Percentiles rank a stretch among this genome's conserved stretches.
Conservation (phyloP, 2,113 vertebrate species). For the Hemicordylus capensis region DNA sequence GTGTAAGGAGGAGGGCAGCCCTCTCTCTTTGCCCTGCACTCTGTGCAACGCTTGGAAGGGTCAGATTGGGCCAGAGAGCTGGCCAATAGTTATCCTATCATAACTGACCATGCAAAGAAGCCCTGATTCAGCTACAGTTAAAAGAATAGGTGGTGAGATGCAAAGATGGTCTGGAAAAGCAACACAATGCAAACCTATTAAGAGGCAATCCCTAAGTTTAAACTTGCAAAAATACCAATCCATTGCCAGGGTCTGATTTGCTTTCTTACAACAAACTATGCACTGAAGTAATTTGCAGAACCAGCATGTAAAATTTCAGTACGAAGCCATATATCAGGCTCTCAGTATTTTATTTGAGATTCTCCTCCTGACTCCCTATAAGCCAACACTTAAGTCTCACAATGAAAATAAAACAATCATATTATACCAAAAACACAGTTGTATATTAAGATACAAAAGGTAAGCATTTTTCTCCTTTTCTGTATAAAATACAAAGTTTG, state of each 20-base stretch:
- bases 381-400: slow-evolving; percentile 69
- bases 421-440: slow-evolving; percentile 79
- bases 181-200: not conserved
- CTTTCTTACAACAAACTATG: not conserved
- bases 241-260: not conserved
- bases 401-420: slow-evolving; percentile 81
- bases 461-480: slow-evolving; percentile 81
- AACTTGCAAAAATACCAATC: not conserved
- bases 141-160: not conserved
- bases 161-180: not conserved
- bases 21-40: no score
- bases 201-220: not conserved
- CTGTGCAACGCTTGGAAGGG: no score
- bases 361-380: slow-evolving; percentile 60
- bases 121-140: not conserved
- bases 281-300: not conserved
- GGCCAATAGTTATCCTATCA: not conserved
- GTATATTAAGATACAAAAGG: slow-evolving; percentile 85
- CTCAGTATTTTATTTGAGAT: slow-evolving; percentile 63
- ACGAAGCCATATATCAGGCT: slow-evolving; percentile 57
- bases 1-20: no score
- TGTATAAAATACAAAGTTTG: slow-evolving; percentile 84
- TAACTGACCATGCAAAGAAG: not conserved
- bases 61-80: no score
- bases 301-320: not conserved